Evolutionary conservation across 1,140 invertebrate genomes (phyloP).

Genomic region (Leptinotarsa texana): DNA sequence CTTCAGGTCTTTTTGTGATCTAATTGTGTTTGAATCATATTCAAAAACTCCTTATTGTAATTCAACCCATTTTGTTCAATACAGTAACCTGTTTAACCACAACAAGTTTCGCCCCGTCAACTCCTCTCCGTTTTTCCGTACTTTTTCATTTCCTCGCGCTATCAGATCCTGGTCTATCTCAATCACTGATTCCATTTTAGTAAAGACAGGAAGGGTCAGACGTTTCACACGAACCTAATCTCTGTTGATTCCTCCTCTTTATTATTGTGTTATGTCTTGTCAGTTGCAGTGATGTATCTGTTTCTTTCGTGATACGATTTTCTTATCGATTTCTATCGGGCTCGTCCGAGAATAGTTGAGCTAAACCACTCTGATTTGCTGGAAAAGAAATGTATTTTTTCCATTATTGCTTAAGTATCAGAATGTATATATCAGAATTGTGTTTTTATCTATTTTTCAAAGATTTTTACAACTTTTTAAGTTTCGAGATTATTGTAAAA

Average conservation of each 20-base stretch:
- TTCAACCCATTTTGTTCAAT: too few species aligned
- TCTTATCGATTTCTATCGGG: slow-evolving; percentile 9
- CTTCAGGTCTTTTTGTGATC: too few species aligned
- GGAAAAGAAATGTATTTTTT: too few species aligned
- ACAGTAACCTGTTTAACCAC: neutral
- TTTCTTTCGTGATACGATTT: slow-evolving; percentile 18
- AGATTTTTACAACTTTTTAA: too few species aligned
- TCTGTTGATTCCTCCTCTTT: slow-evolving; percentile 14
- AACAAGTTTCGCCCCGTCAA: neutral
- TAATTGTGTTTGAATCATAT: too few species aligned
- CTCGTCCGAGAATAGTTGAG: neutral
- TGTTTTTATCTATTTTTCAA: too few species aligned
- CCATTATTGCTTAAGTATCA: too few species aligned
- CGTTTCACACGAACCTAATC: slow-evolving; percentile 12
- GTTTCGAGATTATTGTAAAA: too few species aligned
- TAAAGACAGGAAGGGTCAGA: slow-evolving; percentile 5
- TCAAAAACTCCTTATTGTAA: too few species aligned
- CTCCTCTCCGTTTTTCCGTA: neutral
- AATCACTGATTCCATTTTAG: neutral
- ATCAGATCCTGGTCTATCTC: neutral
- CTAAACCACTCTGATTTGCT: neutral
- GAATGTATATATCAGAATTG: too few species aligned
- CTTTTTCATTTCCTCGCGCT: slow-evolving; percentile 7
- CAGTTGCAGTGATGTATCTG: slow-evolving; percentile 12
- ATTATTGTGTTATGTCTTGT: slow-evolving; percentile 19